Conservation (phyloP, 2,888 invertebrate genomes). For the Mimas tiliae region DNA sequence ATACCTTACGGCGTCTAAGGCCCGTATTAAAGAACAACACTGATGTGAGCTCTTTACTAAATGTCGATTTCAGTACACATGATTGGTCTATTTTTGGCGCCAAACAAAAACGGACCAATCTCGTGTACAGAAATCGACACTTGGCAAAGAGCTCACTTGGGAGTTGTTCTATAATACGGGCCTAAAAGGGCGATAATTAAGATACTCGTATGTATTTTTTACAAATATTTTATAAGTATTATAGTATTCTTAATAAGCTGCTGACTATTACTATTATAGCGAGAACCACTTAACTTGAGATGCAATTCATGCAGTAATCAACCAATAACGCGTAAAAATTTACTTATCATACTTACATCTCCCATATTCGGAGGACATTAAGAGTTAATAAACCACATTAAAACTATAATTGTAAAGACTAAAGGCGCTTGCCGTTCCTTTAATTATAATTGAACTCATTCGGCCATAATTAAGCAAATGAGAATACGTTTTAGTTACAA, state of each 20-base stretch:
- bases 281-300: not conserved
- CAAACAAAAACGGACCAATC: no score
- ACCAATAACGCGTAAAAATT: not conserved
- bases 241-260: no score
- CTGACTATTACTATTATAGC: not conserved
- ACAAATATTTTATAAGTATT: no score
- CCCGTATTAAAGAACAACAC: no score
- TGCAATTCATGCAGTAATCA: not conserved
- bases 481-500: not conserved
- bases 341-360: not conserved
- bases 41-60: no score
- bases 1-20: no score
- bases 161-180: no score
- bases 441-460: slow-evolving; percentile 6
- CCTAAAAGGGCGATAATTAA: not conserved
- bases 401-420: not conserved
- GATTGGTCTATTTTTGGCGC: no score
- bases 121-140: no score
- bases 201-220: not conserved
- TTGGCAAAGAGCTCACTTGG: no score
- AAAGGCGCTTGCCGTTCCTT: not conserved
- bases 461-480: not conserved
- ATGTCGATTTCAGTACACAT: no score
- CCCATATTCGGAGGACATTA: not conserved
- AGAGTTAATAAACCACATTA: not conserved